A percentile compares a stretch with the other conserved stretches of the same genome.
Conservation (phyloP, 2,888 invertebrate genomes). For the Apamea sordens region DNA sequence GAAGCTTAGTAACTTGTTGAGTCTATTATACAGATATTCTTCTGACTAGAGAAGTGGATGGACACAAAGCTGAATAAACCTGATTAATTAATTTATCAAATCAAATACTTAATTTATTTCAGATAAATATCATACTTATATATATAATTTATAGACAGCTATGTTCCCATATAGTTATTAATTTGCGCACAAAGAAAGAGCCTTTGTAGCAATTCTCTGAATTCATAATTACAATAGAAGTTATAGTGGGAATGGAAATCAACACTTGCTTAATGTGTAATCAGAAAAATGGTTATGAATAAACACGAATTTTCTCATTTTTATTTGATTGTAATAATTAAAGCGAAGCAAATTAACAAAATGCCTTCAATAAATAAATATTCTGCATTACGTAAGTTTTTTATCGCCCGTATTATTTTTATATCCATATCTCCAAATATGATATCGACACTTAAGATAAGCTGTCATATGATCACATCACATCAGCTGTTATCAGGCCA, state of each 20-base stretch:
- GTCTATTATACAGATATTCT: too few species aligned
- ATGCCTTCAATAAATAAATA: background rate
- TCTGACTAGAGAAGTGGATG: too few species aligned
- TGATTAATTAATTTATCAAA: too few species aligned
- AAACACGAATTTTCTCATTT: background rate
- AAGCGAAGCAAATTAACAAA: background rate
- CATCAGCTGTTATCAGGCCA: conserved; percentile 44
- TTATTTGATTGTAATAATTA: background rate
- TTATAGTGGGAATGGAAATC: background rate
- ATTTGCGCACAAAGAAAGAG: too few species aligned
- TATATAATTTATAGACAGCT: too few species aligned
- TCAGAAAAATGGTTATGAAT: background rate
- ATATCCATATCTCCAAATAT: conserved; percentile 38
- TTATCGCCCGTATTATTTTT: conserved; percentile 9
- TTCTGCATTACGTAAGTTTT: background rate
- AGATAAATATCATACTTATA: too few species aligned
- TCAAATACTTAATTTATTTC: too few species aligned
- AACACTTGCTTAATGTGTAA: background rate
- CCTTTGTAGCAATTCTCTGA: too few species aligned
- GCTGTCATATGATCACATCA: conserved; percentile 29
- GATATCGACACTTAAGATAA: conserved; percentile 50
- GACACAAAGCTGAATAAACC: too few species aligned
- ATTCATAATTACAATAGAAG: background rate
- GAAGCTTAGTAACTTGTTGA: too few species aligned
- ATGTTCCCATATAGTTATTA: too few species aligned